Conservation (phyloP, 2,797 vertebrate genomes). For the Sternotherus odoratus region DNA sequence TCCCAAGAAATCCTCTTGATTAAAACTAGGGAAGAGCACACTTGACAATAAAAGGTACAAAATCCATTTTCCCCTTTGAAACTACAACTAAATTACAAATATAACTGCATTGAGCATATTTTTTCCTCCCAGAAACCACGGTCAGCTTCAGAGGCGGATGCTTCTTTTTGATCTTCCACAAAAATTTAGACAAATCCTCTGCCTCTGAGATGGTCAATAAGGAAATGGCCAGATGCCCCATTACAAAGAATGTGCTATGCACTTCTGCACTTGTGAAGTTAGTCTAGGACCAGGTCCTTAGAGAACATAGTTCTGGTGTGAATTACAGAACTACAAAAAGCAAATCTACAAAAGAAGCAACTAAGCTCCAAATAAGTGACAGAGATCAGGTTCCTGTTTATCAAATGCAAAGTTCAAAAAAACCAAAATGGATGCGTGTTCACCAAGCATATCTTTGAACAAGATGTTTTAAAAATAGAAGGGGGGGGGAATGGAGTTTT, state of each 20-base stretch:
- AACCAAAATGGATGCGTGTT: constrained; percentile 30
- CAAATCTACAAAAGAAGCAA: neutral
- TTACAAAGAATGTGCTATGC: rapidly evolving
- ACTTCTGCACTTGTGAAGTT: neutral
- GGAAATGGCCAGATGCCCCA: neutral
- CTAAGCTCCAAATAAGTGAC: neutral
- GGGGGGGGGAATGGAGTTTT: neutral
- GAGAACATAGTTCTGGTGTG: neutral
- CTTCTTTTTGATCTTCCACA: neutral
- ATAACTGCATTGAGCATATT: neutral
- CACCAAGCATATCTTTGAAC: constrained; percentile 28
- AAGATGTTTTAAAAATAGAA: neutral
- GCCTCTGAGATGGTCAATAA: rapidly evolving
- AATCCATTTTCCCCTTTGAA: neutral
- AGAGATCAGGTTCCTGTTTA: neutral
- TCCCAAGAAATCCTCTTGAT: neutral
- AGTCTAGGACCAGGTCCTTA: neutral
- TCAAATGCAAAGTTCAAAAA: neutral
- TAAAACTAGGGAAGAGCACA: neutral
- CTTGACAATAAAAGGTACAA: neutral
- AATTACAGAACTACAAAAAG: neutral
- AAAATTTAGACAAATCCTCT: neutral
- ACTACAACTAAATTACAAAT: neutral
- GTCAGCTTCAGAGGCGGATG: neutral
- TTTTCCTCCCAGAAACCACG: neutral